Evolutionary conservation across 2,888 invertebrate species (phyloP), one percentile per base, ranked within the genome.

Genomic region (Drosophila macrospina): DNA sequence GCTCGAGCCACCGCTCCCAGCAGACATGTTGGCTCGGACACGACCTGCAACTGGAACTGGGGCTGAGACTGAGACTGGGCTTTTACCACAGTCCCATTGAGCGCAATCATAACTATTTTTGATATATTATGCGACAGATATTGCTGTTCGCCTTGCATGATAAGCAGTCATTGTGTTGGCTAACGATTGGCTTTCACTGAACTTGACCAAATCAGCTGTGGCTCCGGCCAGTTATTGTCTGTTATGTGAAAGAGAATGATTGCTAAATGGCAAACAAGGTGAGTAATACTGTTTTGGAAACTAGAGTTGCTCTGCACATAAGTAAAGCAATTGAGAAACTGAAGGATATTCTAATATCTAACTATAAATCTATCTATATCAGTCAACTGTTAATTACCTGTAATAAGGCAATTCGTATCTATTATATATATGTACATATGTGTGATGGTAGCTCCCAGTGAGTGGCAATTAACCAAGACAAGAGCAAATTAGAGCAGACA

Each of bases 71-170:
- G 13, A n/a, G 34, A 34, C 5, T n/a, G n/a, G 41, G 50, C 34
- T 51, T 57, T 41, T 16, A 13, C 20, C 30, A 30, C 4, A n/a
- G 42, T 30, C 20, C 54, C 69, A 63, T 37, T 59, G 44, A 72
- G 63, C 60, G 5, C 54, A 72, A 75, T 79, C 80, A 86, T 82
- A 82, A 72, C 52, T 55, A 63, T 73, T 45, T 79, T 80, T 86
- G 72, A 83, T 83, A 51, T 83, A 86, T 79, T 72, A 64, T 60
- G 83, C 72, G 83, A 72, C 68, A 75, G 65, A 66, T 79, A 64
- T 44, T 36, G 42, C 20, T 30, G 45, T 37, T 41, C 7, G 68
- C 5, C 50, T 54, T 79, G 80, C 63, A 80, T 82, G 15, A 15
- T 39, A 86, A 86, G 15, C 51, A 52, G 55, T 15, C 1, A 16